Evolutionary conservation across 2,113 vertebrate genomes (phyloP), one percentile per base, ranked within the genome.

Genomic region (Forbesichthys papilliferus): DNA sequence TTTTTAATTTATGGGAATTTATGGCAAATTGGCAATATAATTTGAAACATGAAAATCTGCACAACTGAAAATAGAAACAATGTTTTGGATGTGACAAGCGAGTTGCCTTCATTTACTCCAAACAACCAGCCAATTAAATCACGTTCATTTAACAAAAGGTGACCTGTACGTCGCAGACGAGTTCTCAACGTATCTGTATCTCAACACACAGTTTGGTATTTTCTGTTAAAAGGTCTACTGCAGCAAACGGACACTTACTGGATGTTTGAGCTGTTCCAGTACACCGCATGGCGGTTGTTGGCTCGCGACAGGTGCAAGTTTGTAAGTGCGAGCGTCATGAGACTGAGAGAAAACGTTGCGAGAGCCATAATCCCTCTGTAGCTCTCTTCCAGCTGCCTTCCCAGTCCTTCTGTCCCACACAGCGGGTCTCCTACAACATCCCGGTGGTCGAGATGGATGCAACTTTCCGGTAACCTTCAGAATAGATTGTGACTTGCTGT

Each of bases 221-320:
- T 6, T 42, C 36, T 42, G 7, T 42, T 42, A 42, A 7, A 5
- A 42, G 0, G 36, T 5, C 36, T 8, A 8, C 36, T 42, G 36
- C 36, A 42, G 36, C 36, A 42, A 8, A 42, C 3, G 4, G 7
- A 52, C 49, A 94, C 94, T 96, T 91, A 96, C 95, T 92, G 93
- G 68, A 91, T 86, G 92, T 96, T 96, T 64, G 94, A 95, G 93
- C 94, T 95, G 92, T 96, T 96, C 95, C 95, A 95, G 84, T 96
- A 94, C 79, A 95, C 95, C 68, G 94, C 93, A 78, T 96, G 95
- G 75, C 95, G 92, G 90, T 94, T 90, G 70, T 90, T 94, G 88
- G 88, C 85, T 79, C 82, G 75, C 27, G 87, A 80, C 78, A 84
- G 84, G 75, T 88, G 86, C 77, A 85, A 79, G 86, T 88, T 86